Evolutionary conservation across 2,888 invertebrate species (phyloP), one percentile per base, ranked within the genome.

Genomic region (Perdita meconis): DNA sequence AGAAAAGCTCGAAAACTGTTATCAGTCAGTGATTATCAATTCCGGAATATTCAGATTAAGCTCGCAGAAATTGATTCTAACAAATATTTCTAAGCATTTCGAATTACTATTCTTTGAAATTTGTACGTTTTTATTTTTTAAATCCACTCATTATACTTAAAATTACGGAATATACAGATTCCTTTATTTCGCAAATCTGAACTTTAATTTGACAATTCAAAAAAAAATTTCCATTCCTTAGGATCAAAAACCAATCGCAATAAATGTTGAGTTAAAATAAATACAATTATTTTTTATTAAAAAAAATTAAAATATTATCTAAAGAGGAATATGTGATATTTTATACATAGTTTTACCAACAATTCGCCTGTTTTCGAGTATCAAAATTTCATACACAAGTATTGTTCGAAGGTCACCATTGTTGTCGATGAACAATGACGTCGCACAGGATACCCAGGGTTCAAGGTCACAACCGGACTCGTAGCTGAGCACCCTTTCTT

Each of bases 1-100:
- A 69, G 87, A 55, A 78, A 83, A 86, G 76, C 87, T 67, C 67
- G 61, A 78, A 88, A 90, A 79, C 78, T 42, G 55, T 83, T 84
- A 79, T 85, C 77, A 60, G 65, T n/a, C 80, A 50, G 69, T 66
- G 84, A 63, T 77, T 78, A 80, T 81, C 78, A 76, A 59, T 69
- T 36, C 24, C 56, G 10, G 53, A 75, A 55, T 57, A 19, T 38
- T 36, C 8, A 24, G 22, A 72, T 60, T 55, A 30, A 47, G 47
- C n/a, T 47, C 10, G 10, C 4, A 16, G 19, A 16, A 22, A 70
- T 1, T 30, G 30, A 64, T 40, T 40, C 5, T 53, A 16, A n/a
- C 36, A 13, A 13, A 13, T 22, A n/a, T 47, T 47, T 22, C 19
- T 47, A 19, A 47, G 10, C 3, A 47, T 47, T 3, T 3, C 19